phyloP scores from a whole-genome alignment of 2,797 vertebrate species.

The Channallabes apus region DNA sequence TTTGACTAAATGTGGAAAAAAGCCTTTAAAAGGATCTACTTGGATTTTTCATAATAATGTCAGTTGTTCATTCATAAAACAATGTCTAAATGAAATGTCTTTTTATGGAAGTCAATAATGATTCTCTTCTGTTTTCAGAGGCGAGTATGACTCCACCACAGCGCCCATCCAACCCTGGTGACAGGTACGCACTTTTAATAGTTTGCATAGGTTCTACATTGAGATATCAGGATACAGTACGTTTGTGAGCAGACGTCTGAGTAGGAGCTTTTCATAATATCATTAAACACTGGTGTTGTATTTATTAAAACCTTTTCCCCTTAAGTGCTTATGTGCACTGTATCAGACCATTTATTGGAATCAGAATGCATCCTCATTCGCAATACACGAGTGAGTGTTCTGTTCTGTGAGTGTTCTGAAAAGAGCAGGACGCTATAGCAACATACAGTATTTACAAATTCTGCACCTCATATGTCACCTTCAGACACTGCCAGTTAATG shows the following conservation, averaged over 20 bases:
- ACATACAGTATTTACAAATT: slow-evolving; percentile 13
- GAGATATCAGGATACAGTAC: background rate
- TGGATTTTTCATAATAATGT: background rate
- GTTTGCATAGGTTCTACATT: background rate
- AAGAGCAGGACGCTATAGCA: background rate
- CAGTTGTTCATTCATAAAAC: slow-evolving; percentile 22
- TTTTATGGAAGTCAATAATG: background rate
- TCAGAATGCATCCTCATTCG: background rate
- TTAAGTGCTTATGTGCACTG: background rate
- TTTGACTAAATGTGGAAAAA: background rate
- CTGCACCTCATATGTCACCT: slow-evolving; percentile 12
- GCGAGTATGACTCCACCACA: slow-evolving; percentile 69
- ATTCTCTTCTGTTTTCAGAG: slow-evolving; percentile 57
- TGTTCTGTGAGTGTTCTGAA: no score
- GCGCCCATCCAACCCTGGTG: slow-evolving; percentile 66
- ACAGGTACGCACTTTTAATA: slow-evolving; percentile 67
- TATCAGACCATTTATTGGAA: background rate
- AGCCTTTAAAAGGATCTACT: background rate
- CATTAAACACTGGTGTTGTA: background rate
- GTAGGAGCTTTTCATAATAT: background rate
- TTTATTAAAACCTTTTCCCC: background rate
- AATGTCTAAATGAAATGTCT: background rate
- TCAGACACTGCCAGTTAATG: slow-evolving; percentile 4
- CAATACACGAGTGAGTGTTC: background rate
- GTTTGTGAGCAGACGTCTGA: background rate